Evolutionary conservation across 2,113 vertebrate genomes (phyloP), one percentile per base, ranked within the genome.

Genomic region (Petromus typicus): DNA sequence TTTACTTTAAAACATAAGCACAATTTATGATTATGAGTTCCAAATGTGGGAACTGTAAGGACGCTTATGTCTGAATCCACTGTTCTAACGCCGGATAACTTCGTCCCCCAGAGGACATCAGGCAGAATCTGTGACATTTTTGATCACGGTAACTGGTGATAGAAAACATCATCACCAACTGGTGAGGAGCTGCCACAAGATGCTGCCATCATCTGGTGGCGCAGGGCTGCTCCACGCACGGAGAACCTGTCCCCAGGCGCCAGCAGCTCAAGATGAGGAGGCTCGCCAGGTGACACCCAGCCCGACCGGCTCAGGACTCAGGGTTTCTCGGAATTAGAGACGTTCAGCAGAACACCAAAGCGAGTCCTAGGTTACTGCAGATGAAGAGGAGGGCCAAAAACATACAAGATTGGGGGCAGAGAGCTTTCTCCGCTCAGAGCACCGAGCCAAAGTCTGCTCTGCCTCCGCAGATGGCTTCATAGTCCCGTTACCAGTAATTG

Each of bases 381-480:
- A 94, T 80, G 63, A 91, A 94, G 89, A 84, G 56, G 32, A 57
- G 18, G 37, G 32, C 63, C 37, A 48, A 91, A 75, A 71, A 43
- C n/a, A 43, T n/a, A 80, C 13, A 34, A 83, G 43, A 32, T 20
- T 83, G 32, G 51, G 61, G 22, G 43, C 8, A 71, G 45, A 66
- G 43, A 25, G 64, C 32, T 64, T 93, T 13, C 2, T 22, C 63
- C 25, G 17, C 32, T 92, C 61, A 59, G 34, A 10, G 59, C n/a
- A 43, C 34, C 64, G 79, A 79, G 57, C 22, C 66, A 54, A 86
- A 48, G 3, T 10, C 9, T 61, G 37, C 54, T 91, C 56, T 59
- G 0, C 51, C 27, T 57, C 30, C 56, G 54, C 30, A 69, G 51
- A 82, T 22, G 27, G n/a, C 18, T 86, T 82, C 43, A 40, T 1